Evolutionary conservation across 2,113 vertebrate genomes (phyloP).

Genomic region (Grallaria varia): DNA sequence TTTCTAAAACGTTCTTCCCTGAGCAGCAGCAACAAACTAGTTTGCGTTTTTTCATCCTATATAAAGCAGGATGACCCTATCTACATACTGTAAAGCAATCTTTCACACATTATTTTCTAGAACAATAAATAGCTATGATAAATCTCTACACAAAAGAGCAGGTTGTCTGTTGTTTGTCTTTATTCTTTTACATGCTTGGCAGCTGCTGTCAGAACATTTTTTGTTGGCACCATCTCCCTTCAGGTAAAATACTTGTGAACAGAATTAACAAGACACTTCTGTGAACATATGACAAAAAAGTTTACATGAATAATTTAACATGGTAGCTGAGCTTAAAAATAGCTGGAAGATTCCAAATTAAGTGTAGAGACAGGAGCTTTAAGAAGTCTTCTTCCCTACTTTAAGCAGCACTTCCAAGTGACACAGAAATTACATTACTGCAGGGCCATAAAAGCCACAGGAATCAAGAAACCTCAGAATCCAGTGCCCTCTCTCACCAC

Average conservation of each 20-base stretch:
- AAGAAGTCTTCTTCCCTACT: not conserved
- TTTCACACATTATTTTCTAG: not conserved
- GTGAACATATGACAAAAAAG: not conserved
- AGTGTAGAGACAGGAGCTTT: not conserved
- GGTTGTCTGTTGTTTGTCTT: not conserved
- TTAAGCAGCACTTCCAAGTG: not conserved
- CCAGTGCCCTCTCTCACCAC: not conserved
- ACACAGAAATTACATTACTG: not conserved
- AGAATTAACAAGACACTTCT: not conserved
- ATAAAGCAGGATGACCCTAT: not conserved
- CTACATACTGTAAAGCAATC: not conserved
- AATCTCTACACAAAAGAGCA: not conserved
- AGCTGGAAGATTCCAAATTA: not conserved
- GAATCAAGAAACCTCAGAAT: not conserved
- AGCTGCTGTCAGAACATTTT: not conserved
- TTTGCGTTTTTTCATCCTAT: not conserved
- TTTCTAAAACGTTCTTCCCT: not conserved
- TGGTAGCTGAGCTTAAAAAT: not conserved
- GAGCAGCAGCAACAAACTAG: not conserved
- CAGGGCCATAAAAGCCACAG: not conserved
- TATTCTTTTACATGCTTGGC: not conserved
- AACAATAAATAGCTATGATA: not conserved
- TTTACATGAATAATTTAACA: slow-evolving; percentile 7
- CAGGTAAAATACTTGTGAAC: not conserved
- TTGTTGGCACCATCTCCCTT: not conserved